phyloP scores from a whole-genome alignment of 1,140 invertebrate genomes.

The Drosophila quadrilineata region DNA sequence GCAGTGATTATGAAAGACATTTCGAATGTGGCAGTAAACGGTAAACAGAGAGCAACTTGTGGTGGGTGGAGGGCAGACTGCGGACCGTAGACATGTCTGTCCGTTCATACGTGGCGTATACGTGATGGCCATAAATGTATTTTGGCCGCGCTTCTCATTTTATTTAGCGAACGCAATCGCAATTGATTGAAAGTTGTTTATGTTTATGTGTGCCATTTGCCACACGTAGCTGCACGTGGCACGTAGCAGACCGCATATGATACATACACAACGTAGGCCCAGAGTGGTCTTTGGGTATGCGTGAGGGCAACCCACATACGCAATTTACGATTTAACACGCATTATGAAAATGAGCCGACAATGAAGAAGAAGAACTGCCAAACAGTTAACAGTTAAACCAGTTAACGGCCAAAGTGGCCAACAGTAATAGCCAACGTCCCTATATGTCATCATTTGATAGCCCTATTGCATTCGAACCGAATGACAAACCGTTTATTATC shows the following conservation, averaged over 20 bases:
- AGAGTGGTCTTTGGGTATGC: neutral
- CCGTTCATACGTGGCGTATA: constrained; percentile 48
- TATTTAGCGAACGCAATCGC: constrained; percentile 44
- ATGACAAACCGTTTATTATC: too few species aligned
- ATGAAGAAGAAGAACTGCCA: neutral
- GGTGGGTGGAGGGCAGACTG: too few species aligned
- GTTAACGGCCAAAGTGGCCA: neutral
- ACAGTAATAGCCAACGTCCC: neutral
- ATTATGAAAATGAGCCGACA: constrained; percentile 36
- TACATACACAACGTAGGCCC: too few species aligned
- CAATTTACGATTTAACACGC: constrained; percentile 24
- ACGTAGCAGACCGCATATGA: too few species aligned
- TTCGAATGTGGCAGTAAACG: neutral
- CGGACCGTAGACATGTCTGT: too few species aligned
- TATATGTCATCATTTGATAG: constrained; percentile 14
- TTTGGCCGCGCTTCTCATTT: constrained; percentile 42
- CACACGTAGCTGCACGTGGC: constrained; percentile 21
- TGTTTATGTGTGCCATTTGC: constrained; percentile 43
- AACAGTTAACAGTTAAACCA: constrained; percentile 4
- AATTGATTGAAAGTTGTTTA: constrained; percentile 66
- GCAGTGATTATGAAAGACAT: constrained; percentile 56
- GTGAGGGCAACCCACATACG: neutral
- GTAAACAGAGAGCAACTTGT: neutral
- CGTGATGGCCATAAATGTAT: constrained; percentile 68
- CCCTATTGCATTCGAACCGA: too few species aligned